Evolutionary conservation across 1,140 invertebrate genomes (phyloP).

Genomic region (Brachionus angularis): DNA sequence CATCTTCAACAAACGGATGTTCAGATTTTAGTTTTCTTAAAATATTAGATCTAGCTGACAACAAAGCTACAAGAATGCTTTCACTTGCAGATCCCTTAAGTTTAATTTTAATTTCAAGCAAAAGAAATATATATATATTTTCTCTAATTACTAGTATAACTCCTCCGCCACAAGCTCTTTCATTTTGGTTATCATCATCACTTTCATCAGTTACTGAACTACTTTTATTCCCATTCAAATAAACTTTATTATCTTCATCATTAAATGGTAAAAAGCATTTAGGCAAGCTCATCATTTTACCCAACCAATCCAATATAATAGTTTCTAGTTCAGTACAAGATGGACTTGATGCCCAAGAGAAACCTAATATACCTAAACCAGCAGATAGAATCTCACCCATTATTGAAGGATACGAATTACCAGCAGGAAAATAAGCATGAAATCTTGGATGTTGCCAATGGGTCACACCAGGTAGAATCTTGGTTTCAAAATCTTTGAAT

Average conservation of each 20-base stretch:
- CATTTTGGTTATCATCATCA: not conserved
- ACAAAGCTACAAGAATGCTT: slow-evolving; percentile 73
- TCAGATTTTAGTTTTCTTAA: slow-evolving; percentile 47
- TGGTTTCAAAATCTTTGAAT: slow-evolving; percentile 85
- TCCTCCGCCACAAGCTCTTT: slow-evolving; percentile 67
- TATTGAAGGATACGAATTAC: slow-evolving; percentile 94
- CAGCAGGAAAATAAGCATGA: slow-evolving; percentile 96
- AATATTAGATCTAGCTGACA: slow-evolving; percentile 69
- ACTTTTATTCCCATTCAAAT: slow-evolving; percentile 94
- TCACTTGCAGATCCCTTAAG: slow-evolving; percentile 81
- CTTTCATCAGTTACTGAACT: slow-evolving; percentile 66
- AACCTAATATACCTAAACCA: slow-evolving; percentile 92
- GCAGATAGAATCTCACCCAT: slow-evolving; percentile 94
- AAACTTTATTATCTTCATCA: slow-evolving; percentile 76
- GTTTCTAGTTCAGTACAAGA: slow-evolving; percentile 95
- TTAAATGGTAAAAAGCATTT: not conserved
- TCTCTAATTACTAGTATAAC: slow-evolving; percentile 70
- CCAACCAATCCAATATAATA: slow-evolving; percentile 93
- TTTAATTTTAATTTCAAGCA: not conserved
- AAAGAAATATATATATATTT: not conserved
- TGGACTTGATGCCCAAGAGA: slow-evolving; percentile 96
- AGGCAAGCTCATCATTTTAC: slow-evolving; percentile 58
- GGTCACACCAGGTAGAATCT: slow-evolving; percentile 90
- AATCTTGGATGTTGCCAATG: slow-evolving; percentile 99
- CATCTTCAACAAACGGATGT: slow-evolving; percentile 84